A percentile compares a stretch with the other conserved stretches of the same genome.
phyloP scores from a whole-genome alignment of 2,888 invertebrate species.

The Lepidochitona cinerea region DNA sequence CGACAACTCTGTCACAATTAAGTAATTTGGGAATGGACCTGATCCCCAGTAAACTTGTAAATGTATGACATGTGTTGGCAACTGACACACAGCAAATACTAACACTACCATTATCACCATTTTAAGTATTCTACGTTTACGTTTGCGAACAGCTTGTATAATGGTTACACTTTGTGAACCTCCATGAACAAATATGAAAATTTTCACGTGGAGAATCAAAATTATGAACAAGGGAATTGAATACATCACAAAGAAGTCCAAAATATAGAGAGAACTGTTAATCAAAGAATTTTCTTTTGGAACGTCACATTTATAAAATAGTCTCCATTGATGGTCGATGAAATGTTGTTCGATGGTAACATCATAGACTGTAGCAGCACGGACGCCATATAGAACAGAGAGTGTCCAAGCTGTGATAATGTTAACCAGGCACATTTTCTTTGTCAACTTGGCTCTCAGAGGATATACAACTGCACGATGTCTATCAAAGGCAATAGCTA shows the following conservation, averaged over 20 bases:
- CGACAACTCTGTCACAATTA: background rate
- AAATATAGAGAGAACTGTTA: background rate
- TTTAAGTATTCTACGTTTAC: background rate
- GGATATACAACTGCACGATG: constrained; percentile 2
- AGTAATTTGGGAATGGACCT: background rate
- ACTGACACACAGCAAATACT: background rate
- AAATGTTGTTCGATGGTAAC: background rate
- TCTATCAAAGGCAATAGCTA: background rate
- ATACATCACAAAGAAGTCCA: background rate
- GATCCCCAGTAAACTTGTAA: background rate
- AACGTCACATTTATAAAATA: background rate
- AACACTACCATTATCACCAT: constrained; percentile 3
- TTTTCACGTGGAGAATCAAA: background rate
- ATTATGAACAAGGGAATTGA: background rate
- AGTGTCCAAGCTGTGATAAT: background rate
- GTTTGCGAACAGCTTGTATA: background rate
- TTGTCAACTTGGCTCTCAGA: background rate
- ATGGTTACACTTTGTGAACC: background rate
- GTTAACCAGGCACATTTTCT: background rate
- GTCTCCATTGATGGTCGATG: background rate
- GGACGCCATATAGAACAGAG: background rate
- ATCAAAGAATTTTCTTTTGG: background rate
- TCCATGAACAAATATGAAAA: background rate
- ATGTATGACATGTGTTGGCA: background rate
- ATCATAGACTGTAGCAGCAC: background rate